Evolutionary conservation across 1,140 invertebrate species (phyloP), one percentile per base, ranked within the genome.

Genomic region (Lucilia cuprina): DNA sequence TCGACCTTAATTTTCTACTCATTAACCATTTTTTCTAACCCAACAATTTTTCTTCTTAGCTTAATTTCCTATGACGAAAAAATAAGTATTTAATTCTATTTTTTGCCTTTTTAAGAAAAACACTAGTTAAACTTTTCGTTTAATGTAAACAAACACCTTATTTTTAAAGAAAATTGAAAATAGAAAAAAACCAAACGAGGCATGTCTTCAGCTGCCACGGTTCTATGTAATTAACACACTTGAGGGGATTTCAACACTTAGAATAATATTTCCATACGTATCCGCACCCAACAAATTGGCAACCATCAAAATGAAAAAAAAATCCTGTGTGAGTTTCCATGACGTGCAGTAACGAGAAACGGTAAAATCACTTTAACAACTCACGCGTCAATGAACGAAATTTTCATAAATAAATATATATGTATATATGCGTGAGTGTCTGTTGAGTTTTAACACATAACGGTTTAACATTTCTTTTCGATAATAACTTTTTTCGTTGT

Each of bases 11-110:
- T 60, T 60, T 60, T 60, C 55, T 60, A 60, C 55, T 60, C 55
- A 60, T 60, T 60, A 60, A 60, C 55, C 55, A 60, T n/a, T 60
- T 60, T 60, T 60, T 60, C 55, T n/a, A 60, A 60, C 55, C 55
- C 55, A n/a, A n/a, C 55, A n/a, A 41, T 12, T 60, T 60, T 60
- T n/a, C 55, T 60, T 60, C 14, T 60, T 60, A 60, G 55, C 55
- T 60, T n/a, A 60, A 60, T 60, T 60, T 60, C 55, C n/a, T n/a
- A 60, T 60, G 13, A 60, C 14, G 10, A 60, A 60, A n/a, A 60
- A n/a, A 14, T n/a, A 14, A n/a, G n/a, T 60, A 60, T 60, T n/a
- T 60, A 60, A 60, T 60, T 60, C n/a, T 60, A 60, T 60, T 60
- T n/a, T 60, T 60, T n/a, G 14, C 55, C n/a, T 17, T 60, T 17